Evolutionary conservation across 2,797 vertebrate species (phyloP).

Genomic region (Chaetodon trifasciatus): DNA sequence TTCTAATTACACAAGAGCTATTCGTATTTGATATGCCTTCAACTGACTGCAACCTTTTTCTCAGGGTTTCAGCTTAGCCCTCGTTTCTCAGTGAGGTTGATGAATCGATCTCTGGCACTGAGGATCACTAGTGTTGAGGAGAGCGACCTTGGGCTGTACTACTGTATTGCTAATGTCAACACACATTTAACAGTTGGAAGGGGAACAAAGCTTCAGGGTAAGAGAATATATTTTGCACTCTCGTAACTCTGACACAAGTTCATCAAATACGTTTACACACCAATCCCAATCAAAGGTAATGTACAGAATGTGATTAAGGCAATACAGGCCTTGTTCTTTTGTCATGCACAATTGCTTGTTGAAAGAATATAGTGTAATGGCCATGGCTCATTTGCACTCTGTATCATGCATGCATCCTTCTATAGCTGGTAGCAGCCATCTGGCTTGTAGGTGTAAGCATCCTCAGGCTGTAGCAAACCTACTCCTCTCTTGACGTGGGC

Average conservation of each 20-base stretch:
- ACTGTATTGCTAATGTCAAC: slow-evolving; percentile 39
- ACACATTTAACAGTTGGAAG: slow-evolving; percentile 2
- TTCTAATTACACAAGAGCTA: background rate
- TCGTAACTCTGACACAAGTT: no score
- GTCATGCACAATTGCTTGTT: background rate
- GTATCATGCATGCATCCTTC: background rate
- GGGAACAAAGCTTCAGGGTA: slow-evolving; percentile 40
- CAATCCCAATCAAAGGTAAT: background rate
- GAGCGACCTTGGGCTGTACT: slow-evolving; percentile 53
- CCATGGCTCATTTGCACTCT: background rate
- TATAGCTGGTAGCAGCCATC: background rate
- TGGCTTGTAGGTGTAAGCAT: background rate
- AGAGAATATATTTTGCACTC: background rate
- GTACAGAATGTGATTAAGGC: background rate
- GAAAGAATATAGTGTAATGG: background rate
- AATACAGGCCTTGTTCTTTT: background rate
- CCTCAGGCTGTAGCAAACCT: background rate
- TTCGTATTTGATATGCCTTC: background rate
- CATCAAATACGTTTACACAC: background rate
- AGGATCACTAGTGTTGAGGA: slow-evolving; percentile 22
- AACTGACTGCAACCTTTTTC: background rate
- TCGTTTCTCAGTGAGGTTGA: slow-evolving; percentile 16
- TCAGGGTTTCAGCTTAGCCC: slow-evolving; percentile 27
- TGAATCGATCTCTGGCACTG: slow-evolving; percentile 39
- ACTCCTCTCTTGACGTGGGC: background rate